phyloP scores from a whole-genome alignment of 2,888 invertebrate genomes.

The Pollenia griseotomentosa region DNA sequence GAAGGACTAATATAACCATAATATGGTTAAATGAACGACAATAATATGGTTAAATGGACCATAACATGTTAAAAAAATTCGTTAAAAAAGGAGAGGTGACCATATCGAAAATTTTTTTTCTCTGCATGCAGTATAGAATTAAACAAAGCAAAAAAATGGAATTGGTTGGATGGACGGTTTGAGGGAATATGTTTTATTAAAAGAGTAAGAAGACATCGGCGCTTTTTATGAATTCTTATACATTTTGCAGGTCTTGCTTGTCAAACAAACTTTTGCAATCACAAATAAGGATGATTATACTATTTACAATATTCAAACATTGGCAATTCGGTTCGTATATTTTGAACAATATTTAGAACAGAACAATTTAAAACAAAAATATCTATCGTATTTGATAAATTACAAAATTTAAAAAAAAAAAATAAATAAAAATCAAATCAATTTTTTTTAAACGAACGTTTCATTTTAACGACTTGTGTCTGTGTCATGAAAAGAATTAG shows the following conservation, averaged over 20 bases:
- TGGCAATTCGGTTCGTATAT: conserved; percentile 70
- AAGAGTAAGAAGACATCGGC: conserved; percentile 40
- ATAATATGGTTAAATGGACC: too few relatives aligned
- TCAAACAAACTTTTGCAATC: conserved; percentile 48
- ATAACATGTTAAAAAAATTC: neutral
- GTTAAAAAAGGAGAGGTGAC: neutral
- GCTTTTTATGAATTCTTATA: conserved; percentile 63
- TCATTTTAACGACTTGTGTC: conserved; percentile 62
- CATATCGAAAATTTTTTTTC: neutral
- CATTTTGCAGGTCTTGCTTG: conserved; percentile 69
- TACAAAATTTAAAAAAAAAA: conserved; percentile 13
- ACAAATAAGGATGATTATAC: conserved; percentile 53
- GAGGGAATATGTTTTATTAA: conserved; percentile 14
- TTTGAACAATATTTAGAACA: conserved; percentile 56
- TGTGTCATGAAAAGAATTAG: conserved; percentile 73
- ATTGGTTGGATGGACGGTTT: neutral
- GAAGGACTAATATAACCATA: too few relatives aligned
- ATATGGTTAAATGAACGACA: too few relatives aligned
- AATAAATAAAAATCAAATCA: neutral
- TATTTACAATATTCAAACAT: conserved; percentile 46
- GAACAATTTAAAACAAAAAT: conserved; percentile 12
- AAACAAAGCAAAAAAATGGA: neutral
- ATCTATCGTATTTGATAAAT: neutral
- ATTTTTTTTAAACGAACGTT: conserved; percentile 10
- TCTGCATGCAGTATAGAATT: neutral